Conservation (phyloP, 2,113 vertebrate species). For the Gymnobelideus leadbeateri region DNA sequence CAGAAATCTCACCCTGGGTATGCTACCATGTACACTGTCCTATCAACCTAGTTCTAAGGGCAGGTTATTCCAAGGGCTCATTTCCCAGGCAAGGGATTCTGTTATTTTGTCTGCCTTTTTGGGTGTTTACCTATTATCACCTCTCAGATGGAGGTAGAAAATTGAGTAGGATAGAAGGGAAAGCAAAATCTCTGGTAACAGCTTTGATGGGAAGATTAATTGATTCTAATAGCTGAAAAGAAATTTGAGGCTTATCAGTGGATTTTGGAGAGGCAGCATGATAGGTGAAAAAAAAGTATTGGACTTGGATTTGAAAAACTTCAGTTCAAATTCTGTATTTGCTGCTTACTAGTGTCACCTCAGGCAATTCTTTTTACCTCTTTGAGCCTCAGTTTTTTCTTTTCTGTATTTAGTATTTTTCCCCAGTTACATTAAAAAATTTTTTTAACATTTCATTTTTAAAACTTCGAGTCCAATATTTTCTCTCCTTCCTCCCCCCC, state of each 20-base stretch:
- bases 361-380: neutral
- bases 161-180: slow-evolving; percentile 28
- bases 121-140: slow-evolving; percentile 66
- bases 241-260: neutral
- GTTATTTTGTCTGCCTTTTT: slow-evolving; percentile 65
- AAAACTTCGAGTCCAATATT: no score
- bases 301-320: neutral
- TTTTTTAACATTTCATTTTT: no score
- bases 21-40: neutral
- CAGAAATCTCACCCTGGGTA: neutral
- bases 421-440: no score
- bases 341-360: neutral
- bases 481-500: no score
- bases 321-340: neutral
- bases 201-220: neutral
- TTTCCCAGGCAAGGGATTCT: slow-evolving; percentile 54
- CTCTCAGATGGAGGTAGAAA: slow-evolving; percentile 45
- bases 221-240: neutral
- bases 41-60: neutral
- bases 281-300: neutral
- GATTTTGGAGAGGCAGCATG: neutral
- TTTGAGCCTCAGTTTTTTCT: neutral
- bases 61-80: slow-evolving; percentile 45
- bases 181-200: neutral
- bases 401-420: no score